Evolutionary conservation across 1,140 invertebrate species (phyloP).

Genomic region (Saccostrea glomerata): DNA sequence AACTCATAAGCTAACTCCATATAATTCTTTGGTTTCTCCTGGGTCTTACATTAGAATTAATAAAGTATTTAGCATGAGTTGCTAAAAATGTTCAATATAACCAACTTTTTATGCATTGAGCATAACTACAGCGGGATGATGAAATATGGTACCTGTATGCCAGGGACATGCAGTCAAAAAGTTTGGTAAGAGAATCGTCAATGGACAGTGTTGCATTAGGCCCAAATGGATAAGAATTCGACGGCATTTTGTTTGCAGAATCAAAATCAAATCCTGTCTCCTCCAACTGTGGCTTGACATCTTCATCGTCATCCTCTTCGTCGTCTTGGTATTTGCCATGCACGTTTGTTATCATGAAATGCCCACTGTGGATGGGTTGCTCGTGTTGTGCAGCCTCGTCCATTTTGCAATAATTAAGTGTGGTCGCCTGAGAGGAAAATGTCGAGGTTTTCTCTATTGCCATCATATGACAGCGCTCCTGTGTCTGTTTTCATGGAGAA

Average conservation of each 20-base stretch:
- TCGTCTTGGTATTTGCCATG: conserved; percentile 91
- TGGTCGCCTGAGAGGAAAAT: background rate
- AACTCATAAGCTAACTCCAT: too few relatives aligned
- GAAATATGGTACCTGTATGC: conserved; percentile 90
- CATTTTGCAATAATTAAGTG: conserved; percentile 9
- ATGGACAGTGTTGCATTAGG: conserved; percentile 85
- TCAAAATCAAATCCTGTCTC: conserved; percentile 74
- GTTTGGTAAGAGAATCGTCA: conserved; percentile 94
- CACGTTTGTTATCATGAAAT: conserved; percentile 98
- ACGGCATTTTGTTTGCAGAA: conserved; percentile 79
- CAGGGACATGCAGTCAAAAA: conserved; percentile 97
- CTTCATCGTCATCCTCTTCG: conserved; percentile 84
- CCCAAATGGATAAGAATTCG: conserved; percentile 77
- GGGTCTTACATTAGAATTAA: too few relatives aligned
- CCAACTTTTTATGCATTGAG: background rate
- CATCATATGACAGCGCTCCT: conserved; percentile 18
- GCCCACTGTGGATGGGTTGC: conserved; percentile 92
- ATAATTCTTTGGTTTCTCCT: too few relatives aligned
- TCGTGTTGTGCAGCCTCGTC: background rate
- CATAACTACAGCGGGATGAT: background rate
- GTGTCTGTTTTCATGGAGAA: conserved; percentile 21
- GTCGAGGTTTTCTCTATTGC: conserved; percentile 14
- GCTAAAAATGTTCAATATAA: background rate
- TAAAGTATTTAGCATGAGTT: too few relatives aligned
- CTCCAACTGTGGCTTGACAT: conserved; percentile 58